Percentiles rank a stretch among this genome's conserved stretches.
Evolutionary conservation across 1,140 invertebrate genomes (phyloP).

Genomic region (Uloborus diversus): DNA sequence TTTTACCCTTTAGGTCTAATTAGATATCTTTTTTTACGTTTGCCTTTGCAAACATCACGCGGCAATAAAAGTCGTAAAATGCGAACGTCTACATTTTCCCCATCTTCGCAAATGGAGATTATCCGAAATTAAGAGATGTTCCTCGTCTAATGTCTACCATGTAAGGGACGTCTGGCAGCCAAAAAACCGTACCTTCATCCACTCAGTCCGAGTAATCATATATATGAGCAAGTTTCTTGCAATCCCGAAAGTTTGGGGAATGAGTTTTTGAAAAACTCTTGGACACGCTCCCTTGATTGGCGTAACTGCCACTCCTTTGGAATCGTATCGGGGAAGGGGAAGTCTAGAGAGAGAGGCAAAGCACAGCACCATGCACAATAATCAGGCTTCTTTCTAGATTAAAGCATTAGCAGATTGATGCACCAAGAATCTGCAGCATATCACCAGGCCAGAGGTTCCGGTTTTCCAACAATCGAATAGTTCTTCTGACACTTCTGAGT

Average conservation of each 20-base stretch:
- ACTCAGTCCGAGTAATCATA: constrained; percentile 9
- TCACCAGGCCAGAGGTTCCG: neutral
- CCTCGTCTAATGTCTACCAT: too few relatives aligned
- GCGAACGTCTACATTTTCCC: too few relatives aligned
- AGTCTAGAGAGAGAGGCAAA: neutral
- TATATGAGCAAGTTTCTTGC: neutral
- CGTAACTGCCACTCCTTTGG: constrained; percentile 43
- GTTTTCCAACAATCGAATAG: constrained; percentile 16
- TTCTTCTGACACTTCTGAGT: constrained; percentile 22
- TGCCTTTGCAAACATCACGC: too few relatives aligned
- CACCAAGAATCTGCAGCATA: constrained; percentile 31
- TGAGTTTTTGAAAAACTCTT: constrained; percentile 44
- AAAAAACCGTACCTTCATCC: neutral
- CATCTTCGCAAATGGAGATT: too few relatives aligned
- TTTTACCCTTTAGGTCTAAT: neutral
- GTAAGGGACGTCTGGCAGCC: too few relatives aligned
- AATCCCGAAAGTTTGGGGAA: constrained; percentile 26
- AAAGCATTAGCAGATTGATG: constrained; percentile 56
- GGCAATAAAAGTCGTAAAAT: too few relatives aligned
- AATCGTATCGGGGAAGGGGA: neutral
- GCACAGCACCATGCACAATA: constrained; percentile 27
- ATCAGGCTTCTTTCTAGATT: constrained; percentile 49
- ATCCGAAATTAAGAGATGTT: too few relatives aligned
- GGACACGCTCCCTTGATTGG: constrained; percentile 38
- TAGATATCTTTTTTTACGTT: neutral